Base-by-base conservation (phyloP, 2,113 vertebrate species). In the Crotalus helleri region DNA sequence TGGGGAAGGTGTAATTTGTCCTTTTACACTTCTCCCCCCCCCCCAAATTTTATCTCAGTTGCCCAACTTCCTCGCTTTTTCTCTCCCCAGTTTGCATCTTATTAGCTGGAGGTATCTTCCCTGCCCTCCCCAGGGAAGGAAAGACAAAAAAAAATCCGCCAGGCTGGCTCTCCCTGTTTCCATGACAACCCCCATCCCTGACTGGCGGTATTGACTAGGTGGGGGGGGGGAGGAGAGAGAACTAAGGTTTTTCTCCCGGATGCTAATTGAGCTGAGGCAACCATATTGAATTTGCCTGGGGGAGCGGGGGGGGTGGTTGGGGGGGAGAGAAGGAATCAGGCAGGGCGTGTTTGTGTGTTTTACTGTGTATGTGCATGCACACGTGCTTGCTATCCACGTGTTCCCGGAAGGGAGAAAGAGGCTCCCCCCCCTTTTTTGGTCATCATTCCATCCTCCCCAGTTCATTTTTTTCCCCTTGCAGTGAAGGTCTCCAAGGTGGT, bases 111-210 rank as follows among this genome's bases (percentile, higher is more conserved):
- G 49, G 94, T 94, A 39, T 61, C 44, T 74, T 46, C 24, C 69
- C 44, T 33, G 29, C 24, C 2, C 53, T 26, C 46, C 26, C 33
- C 5, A 5, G 61, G 59, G 8, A 58, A 23, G 6, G 2, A 3
- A 26, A 3, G 24, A 4, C 1, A 3, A 24, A 13, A n/a, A n/a
- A 69, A n/a, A 29, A n/a, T 81, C n/a, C 2, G 0, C 13, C n/a
- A 4, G 85, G 92, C 93, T 57, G 24, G 26, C 39, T 51, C 69
- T 91, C 8, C 91, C 4, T 61, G 90, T 95, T 96, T 95, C 96
- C 92, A 94, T 95, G 95, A 95, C 94, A 96, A 97, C 96, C 57
- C 89, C 90, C 87, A 55, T 88, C 39, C 0, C 95, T 95, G 91
- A n/a, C 61, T 69, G 69, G 33, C 2, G 6, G 93, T 93, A 97